These are phyloP conservation scores for Rugalucina vietnamica DNA, from an alignment of 2,888 invertebrate genomes.

Conservation along the genomic window DNA sequence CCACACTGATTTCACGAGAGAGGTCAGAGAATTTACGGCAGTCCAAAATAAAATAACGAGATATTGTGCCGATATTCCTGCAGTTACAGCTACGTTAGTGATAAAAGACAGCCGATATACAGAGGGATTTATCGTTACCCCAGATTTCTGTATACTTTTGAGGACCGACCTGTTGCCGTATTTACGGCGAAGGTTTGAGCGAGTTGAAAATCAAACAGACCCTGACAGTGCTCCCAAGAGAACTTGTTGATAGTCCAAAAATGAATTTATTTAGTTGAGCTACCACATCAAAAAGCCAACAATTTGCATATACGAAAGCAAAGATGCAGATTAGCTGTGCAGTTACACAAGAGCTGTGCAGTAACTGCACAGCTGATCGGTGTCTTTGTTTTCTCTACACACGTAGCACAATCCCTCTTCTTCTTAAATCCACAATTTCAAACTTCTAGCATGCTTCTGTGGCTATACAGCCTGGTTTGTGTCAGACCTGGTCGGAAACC, in stretches of 20 bases:
- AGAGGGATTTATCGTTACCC: conserved; percentile 60
- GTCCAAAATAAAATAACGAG: background rate
- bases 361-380: too few relatives aligned
- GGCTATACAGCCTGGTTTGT: too few relatives aligned
- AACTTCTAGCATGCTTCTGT: too few relatives aligned
- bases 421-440: too few relatives aligned
- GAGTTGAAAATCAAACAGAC: conserved; percentile 44
- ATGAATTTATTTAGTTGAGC: too few relatives aligned
- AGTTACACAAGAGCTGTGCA: too few relatives aligned
- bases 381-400: too few relatives aligned
- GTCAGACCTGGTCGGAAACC: too few relatives aligned
- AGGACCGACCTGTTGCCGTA: conserved; percentile 53
- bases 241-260: conserved; percentile 19
- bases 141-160: conserved; percentile 65
- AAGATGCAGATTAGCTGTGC: too few relatives aligned
- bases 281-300: too few relatives aligned
- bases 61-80: conserved; percentile 27
- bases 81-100: background rate
- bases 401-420: too few relatives aligned
- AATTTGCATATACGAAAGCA: too few relatives aligned
- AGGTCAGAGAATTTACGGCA: background rate
- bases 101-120: conserved; percentile 60
- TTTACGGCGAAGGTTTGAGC: conserved; percentile 56
- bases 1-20: background rate
- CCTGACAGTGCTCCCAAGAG: conserved; percentile 31